Conservation (phyloP, 2,797 vertebrate genomes). For the Protosalanx chinensis region DNA sequence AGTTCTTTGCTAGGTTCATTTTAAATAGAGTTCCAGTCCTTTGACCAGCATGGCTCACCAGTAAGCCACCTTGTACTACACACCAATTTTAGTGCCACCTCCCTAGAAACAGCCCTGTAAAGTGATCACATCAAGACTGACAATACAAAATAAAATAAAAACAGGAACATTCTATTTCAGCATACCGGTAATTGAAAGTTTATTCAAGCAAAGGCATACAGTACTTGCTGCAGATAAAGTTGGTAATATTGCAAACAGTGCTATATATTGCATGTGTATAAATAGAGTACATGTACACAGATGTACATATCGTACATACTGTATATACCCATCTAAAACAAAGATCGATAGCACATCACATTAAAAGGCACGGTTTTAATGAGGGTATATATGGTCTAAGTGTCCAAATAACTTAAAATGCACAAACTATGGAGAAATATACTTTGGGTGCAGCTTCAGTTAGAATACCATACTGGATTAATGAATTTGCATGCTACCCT, state of each 20-base stretch:
- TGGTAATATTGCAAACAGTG: background rate
- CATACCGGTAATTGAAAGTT: conserved; percentile 17
- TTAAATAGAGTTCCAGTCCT: background rate
- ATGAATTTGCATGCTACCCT: background rate
- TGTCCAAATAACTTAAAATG: background rate
- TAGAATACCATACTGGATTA: background rate
- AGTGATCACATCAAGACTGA: background rate
- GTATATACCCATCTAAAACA: background rate
- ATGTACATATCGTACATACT: background rate
- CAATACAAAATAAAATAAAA: background rate
- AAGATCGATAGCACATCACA: conserved; percentile 25
- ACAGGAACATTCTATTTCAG: conserved; percentile 1
- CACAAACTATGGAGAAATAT: background rate
- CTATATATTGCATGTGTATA: background rate
- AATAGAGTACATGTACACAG: conserved; percentile 23
- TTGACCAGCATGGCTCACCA: background rate
- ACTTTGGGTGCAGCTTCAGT: background rate
- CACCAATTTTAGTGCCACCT: too few relatives aligned
- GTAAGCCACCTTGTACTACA: too few relatives aligned
- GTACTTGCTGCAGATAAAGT: conserved; percentile 8
- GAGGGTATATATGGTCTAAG: conserved; percentile 24
- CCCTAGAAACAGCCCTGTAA: background rate
- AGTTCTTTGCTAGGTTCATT: background rate
- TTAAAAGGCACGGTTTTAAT: conserved; percentile 54
- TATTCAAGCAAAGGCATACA: conserved; percentile 31